Base-by-base conservation (phyloP, 2,888 invertebrate genomes). In the Drosophila pseudotalamancana region DNA sequence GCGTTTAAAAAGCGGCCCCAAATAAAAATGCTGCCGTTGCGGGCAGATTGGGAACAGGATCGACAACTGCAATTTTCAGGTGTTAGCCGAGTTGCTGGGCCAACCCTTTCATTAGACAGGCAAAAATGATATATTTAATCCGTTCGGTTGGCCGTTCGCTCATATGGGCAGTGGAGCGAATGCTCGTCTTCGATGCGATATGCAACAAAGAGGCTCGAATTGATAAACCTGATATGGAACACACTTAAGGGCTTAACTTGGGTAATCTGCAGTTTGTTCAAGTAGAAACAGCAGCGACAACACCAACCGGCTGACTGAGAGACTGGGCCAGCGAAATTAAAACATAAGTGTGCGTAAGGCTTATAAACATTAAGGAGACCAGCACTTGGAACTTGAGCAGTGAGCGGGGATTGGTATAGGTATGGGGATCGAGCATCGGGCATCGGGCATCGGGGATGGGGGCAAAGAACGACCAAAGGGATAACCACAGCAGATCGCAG, bases 211-310 rank as follows among this genome's bases (percentile, higher is more conserved):
- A 48, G 66, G 21, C 53, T 39, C 54, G 49, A 46, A 76, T 74
- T 73, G 88, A 83, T 83, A 83, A 87, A 83, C 83, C 88, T 82
- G 83, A 83, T 83, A 87, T 85, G 85, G 64, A 73, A 86, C 87
- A 88, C 88, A 86, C 80, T 87, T 86, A 85, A 84, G 88, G 84
- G 88, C 83, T 87, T 88, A 87, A 86, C 88, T 82, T 55, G 80
- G 82, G 70, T 83, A 84, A 84, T 88, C 84, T 87, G 72, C 88
- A 79, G 72, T 72, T 61, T 74, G 77, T 66, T 79, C 72, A 77
- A 84, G 79, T 83, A 82, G 88, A 85, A 84, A 77, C 70, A 72
- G 64, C 70, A 74, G 56, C 71, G 64, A 71, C 63, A 72, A 69
- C 69, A 76, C 53, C 59, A 60, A 61, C 56, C 60, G 42, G 19